Percentiles rank a stretch among this genome's conserved stretches.
These are phyloP conservation scores for Lucifuga dentata DNA, from an alignment of 2,113 vertebrate species.

Conservation along the genomic window DNA sequence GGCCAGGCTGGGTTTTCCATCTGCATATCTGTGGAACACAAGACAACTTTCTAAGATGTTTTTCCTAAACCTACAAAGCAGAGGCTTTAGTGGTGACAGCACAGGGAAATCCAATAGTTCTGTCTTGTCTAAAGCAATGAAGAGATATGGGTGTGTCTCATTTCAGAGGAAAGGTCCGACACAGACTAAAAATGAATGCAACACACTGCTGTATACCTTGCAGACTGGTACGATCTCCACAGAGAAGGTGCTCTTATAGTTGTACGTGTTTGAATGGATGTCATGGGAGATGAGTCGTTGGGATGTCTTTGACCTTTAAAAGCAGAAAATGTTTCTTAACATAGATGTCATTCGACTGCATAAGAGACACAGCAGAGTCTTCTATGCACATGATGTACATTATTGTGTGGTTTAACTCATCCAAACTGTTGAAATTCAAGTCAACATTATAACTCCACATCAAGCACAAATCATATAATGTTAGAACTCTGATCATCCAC, in stretches of 20 bases:
- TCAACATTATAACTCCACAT: not conserved
- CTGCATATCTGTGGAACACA: not conserved
- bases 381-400: not conserved
- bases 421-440: conserved; percentile 5
- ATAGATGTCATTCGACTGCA: not conserved
- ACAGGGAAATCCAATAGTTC: not conserved
- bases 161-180: not conserved
- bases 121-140: not conserved
- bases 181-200: not conserved
- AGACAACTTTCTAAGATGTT: conserved; percentile 7
- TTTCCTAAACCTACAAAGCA: not conserved
- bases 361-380: not conserved
- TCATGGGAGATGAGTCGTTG: conserved; percentile 97
- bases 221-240: conserved; percentile 97
- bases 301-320: conserved; percentile 90
- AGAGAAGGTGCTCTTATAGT: conserved; percentile 98
- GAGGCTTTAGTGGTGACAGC: not conserved
- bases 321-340: conserved; percentile 3
- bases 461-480: not conserved
- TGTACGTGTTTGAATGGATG: conserved; percentile 94
- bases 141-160: not conserved
- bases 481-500: not conserved
- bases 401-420: not conserved
- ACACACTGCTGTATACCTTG: conserved; percentile 84
- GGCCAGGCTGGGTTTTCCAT: not conserved